Evolutionary conservation across 2,888 invertebrate genomes (phyloP), one percentile per base, ranked within the genome.

Genomic region (Caenorhabditis sp.): DNA sequence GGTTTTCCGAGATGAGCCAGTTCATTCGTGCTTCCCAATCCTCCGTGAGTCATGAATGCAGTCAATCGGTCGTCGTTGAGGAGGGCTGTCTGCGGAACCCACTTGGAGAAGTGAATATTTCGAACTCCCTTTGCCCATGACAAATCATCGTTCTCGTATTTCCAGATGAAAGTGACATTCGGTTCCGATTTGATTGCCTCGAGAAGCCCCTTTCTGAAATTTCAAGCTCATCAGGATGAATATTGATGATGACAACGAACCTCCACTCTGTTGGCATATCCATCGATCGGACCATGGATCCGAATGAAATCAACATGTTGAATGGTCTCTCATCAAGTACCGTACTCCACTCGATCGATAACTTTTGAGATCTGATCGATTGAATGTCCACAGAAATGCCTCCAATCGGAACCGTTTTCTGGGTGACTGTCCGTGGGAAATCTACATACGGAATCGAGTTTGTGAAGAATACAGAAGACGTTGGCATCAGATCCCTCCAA

Each of bases 381-480:
- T 73, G 59, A 59, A 80, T 41, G 31, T 80, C 74, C 26, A 80
- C 80, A 14, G 73, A 58, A 31, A 80, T 80, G 28, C 80, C 80
- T 28, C 80, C 80, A 44, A 80, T 80, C n/a, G 80, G 64, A 38
- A 80, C 44, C 1, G 80, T 80, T 31, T 80, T 80, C 10, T 66
- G 81, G 8, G 74, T 44, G 0, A 72, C 31, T 35, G 82, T 72
- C 5, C 84, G 51, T n/a, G 86, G 81, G 51, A 84, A 86, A 61
- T 86, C 80, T n/a, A 86, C 24, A 49, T 75, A 79, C 16, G 86
- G 84, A 61, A 68, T 68, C 0, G 80, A 68, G 41, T 80, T 80
- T 10, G 51, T 59, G 31, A 80, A 80, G 22, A 38, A 58, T 0
- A 73, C 19, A 2, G 80, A 80, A 2, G 80, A 58, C 26, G 58